Evolutionary conservation across 2,797 vertebrate genomes (phyloP).

Genomic region (Rousettus madagascariensis): DNA sequence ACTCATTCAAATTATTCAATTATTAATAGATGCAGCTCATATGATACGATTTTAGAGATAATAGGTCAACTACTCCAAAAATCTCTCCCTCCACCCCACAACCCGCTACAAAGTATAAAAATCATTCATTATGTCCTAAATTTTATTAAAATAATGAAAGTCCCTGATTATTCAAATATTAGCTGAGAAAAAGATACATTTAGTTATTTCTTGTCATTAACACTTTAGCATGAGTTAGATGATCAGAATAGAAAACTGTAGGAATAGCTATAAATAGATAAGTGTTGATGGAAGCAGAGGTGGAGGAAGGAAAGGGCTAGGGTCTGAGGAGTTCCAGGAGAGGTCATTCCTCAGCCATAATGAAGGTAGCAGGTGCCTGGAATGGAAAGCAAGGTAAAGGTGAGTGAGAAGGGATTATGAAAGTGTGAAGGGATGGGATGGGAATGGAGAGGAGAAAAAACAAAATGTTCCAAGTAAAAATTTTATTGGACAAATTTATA

Average conservation of each 20-base stretch:
- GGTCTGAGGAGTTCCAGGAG: neutral
- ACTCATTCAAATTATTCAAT: neutral
- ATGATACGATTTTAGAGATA: neutral
- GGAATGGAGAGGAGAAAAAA: neutral
- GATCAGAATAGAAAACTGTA: neutral
- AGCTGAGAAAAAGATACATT: neutral
- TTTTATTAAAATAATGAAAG: constrained; percentile 22
- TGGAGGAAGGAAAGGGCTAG: neutral
- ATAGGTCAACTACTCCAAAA: neutral
- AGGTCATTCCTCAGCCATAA: neutral
- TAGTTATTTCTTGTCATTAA: constrained; percentile 1
- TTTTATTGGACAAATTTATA: neutral
- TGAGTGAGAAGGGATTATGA: neutral
- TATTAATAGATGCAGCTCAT: neutral
- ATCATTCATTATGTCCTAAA: neutral
- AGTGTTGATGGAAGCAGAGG: neutral
- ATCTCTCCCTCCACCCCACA: neutral
- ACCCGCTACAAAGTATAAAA: neutral
- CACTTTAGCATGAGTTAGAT: neutral
- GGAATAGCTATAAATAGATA: neutral
- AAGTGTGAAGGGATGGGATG: neutral
- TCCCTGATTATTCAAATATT: constrained; percentile 17
- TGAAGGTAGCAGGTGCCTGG: neutral
- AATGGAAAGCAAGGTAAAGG: neutral
- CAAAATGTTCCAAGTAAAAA: neutral